Evolutionary conservation across 2,113 vertebrate genomes (phyloP), one percentile per base, ranked within the genome.

Genomic region (Ginglymostoma cirratum): DNA sequence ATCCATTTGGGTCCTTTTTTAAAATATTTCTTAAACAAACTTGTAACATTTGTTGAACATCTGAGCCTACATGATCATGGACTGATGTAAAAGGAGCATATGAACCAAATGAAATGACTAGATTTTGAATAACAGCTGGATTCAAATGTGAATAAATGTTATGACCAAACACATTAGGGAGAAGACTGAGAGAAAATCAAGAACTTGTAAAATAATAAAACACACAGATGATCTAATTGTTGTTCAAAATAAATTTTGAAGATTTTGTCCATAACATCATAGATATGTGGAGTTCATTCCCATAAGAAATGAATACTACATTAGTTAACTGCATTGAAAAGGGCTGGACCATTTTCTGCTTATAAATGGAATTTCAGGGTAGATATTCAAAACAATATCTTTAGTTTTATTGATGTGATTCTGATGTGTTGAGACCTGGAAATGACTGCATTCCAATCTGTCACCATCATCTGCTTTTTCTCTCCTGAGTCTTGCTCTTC

Each of bases 171-270:
- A 65, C 14, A 93, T 42, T 66, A 19, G 30, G 19, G 65, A 67
- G 67, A 67, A 38, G 6, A 66, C 38, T 38, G 34, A 67, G n/a
- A 66, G 61, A 66, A 66, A 17, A 23, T 38, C 34, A 61, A 93
- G 89, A 66, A 42, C 17, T 17, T 93, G 66, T 61, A 93, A 93
- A 66, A 67, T 65, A 92, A 92, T 65, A 92, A 92, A 92, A 19
- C 5, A 21, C 27, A 34, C 30, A 24, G 27, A 65, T 34, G 55
- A 90, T 61, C 52, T 90, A 90, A 66, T 38, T 93, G 61, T 23
- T 38, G 34, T 93, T 21, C 30, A 38, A 93, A 34, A 67, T 93
- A 67, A 93, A 93, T n/a, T 21, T 30, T 10, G n/a, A 93, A 66
- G n/a, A 15, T 66, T 93, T 93, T 61, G 87, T 30, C 87, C 30